phyloP scores from a whole-genome alignment of 1,140 invertebrate species.

The Triops cancriformis region DNA sequence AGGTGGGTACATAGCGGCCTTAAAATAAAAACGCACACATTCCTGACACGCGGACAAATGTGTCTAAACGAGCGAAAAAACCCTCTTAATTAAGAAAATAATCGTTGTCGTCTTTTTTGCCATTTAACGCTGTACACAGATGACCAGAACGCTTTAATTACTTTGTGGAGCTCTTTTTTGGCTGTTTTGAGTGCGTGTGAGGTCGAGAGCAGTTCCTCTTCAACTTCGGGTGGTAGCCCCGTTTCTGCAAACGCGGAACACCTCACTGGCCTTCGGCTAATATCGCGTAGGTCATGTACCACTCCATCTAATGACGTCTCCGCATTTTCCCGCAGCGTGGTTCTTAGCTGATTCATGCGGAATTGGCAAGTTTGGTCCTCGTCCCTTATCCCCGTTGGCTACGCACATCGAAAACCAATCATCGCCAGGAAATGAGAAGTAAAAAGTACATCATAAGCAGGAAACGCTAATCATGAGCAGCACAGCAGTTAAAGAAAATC shows the following conservation, averaged over 20 bases:
- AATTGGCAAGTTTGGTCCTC: background rate
- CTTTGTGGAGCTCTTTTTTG: background rate
- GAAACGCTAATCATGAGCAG: background rate
- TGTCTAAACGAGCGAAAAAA: too few species aligned
- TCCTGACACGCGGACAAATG: too few species aligned
- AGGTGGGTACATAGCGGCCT: too few species aligned
- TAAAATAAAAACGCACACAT: too few species aligned
- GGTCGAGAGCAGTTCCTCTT: background rate
- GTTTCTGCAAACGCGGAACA: background rate
- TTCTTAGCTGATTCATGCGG: background rate
- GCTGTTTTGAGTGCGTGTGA: background rate
- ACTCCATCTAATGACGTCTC: background rate
- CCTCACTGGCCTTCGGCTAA: background rate
- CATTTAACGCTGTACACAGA: too few species aligned
- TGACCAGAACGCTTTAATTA: too few species aligned
- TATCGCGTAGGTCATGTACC: background rate
- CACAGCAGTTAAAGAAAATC: background rate
- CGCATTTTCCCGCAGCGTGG: background rate
- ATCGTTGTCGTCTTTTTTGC: too few species aligned
- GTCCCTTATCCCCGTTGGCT: background rate
- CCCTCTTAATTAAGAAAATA: too few species aligned
- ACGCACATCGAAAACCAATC: background rate
- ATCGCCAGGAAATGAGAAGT: background rate
- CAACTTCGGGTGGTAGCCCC: background rate
- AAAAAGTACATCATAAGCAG: background rate